Percentiles rank a stretch among this genome's conserved stretches.
phyloP scores from a whole-genome alignment of 2,797 vertebrate genomes.

The Nasua narica region DNA sequence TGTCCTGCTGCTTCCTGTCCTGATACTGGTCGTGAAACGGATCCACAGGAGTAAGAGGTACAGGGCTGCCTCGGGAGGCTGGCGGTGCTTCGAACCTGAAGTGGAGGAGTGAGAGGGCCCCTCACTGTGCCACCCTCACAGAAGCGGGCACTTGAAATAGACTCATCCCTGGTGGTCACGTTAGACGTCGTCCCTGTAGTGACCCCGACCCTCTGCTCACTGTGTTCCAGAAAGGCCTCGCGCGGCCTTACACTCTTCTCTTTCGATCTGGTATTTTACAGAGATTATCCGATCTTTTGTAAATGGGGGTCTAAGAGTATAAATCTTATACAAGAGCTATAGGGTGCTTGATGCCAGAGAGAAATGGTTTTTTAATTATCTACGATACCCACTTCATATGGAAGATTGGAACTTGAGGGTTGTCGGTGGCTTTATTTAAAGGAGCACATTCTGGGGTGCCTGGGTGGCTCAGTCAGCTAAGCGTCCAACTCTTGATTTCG shows the following conservation, averaged over 20 bases:
- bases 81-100: background rate
- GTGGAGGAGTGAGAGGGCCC: background rate
- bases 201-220: background rate
- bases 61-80: background rate
- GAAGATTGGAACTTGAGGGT: background rate
- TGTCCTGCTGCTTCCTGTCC: constrained; percentile 74
- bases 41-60: constrained; percentile 50
- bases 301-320: background rate
- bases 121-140: background rate
- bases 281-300: background rate
- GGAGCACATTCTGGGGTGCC: background rate
- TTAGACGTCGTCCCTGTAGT: background rate
- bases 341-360: background rate
- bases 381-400: background rate
- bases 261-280: background rate
- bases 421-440: background rate
- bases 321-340: background rate
- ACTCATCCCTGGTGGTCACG: background rate
- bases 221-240: background rate
- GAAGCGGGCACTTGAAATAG: background rate
- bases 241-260: background rate
- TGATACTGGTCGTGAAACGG: constrained; percentile 71
- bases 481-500: fast-evolving
- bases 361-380: background rate
- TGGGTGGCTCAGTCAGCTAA: background rate